These are phyloP conservation scores for Galerucella nymphaeae DNA, from an alignment of 2,888 invertebrate genomes.

Conservation along the genomic window DNA sequence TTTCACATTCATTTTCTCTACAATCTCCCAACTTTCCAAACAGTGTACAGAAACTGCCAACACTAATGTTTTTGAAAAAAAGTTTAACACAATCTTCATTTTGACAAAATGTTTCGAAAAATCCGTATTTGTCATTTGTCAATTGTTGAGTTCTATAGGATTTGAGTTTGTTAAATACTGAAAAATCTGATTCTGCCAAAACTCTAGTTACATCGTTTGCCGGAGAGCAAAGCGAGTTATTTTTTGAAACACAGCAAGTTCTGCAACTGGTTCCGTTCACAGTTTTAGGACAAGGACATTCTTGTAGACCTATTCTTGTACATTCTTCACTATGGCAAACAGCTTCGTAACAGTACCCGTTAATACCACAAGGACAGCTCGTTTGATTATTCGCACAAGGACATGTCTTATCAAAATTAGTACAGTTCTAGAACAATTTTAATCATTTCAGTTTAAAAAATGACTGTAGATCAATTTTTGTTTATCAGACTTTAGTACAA, in stretches of 20 bases:
- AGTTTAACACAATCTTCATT: constrained; percentile 40
- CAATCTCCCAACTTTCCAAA: constrained; percentile 50
- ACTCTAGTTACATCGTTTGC: constrained; percentile 34
- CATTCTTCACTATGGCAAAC: constrained; percentile 68
- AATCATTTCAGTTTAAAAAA: not conserved
- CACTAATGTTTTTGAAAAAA: constrained; percentile 41
- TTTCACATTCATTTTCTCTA: constrained; percentile 15
- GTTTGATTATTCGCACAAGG: constrained; percentile 59
- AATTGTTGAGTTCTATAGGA: not conserved
- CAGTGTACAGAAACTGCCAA: constrained; percentile 45
- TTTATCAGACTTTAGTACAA: not conserved
- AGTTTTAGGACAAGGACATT: constrained; percentile 63
- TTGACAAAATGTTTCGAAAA: constrained; percentile 40
- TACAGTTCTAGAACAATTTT: constrained; percentile 62
- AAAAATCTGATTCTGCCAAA: constrained; percentile 27
- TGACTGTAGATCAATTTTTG: not conserved
- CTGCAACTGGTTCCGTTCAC: constrained; percentile 38
- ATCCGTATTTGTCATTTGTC: constrained; percentile 22
- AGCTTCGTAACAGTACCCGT: constrained; percentile 65
- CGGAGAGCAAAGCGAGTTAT: constrained; percentile 36
- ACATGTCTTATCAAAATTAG: constrained; percentile 59
- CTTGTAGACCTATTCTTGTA: constrained; percentile 63
- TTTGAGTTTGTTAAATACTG: constrained; percentile 19
- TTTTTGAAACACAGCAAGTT: constrained; percentile 46
- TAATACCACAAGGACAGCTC: constrained; percentile 66